Evolutionary conservation across 2,797 vertebrate species (phyloP).

Genomic region (Hipposideros larvatus): DNA sequence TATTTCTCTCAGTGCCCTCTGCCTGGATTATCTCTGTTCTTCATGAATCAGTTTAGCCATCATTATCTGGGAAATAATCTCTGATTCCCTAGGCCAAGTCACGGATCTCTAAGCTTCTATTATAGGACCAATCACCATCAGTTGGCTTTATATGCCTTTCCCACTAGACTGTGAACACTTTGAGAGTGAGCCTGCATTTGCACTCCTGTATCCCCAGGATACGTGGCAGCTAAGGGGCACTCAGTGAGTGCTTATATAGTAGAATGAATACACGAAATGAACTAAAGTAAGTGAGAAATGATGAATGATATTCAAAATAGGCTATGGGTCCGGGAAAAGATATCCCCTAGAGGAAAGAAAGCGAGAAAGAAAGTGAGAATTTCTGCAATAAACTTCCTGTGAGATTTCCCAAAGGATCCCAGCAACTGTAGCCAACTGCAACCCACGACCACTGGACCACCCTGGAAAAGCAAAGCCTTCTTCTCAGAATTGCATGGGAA

Average conservation of each 20-base stretch:
- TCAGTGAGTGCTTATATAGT: not conserved
- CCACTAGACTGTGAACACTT: not conserved
- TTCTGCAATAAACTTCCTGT: constrained; percentile 40
- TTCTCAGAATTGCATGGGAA: constrained; percentile 68
- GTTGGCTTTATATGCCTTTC: not conserved
- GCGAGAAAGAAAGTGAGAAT: constrained; percentile 21
- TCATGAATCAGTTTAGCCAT: not conserved
- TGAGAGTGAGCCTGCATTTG: not conserved
- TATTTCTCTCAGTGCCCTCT: not conserved
- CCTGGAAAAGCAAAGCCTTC: constrained; percentile 66
- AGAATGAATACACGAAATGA: not conserved
- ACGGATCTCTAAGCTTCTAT: not conserved
- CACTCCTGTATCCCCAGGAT: not conserved
- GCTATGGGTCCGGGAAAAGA: not conserved
- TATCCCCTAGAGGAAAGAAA: constrained; percentile 1
- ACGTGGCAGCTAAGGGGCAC: not conserved
- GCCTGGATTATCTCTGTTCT: not conserved
- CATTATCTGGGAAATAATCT: not conserved
- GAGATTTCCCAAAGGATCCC: constrained; percentile 59
- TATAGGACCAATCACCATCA: not conserved
- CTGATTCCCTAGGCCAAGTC: not conserved
- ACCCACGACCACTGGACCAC: constrained; percentile 76
- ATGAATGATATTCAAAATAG: constrained; percentile 7
- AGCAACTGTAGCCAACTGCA: constrained; percentile 16
- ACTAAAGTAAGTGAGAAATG: not conserved